Conservation (phyloP, 2,888 invertebrate genomes). For the Flabesymbios commensalis region DNA sequence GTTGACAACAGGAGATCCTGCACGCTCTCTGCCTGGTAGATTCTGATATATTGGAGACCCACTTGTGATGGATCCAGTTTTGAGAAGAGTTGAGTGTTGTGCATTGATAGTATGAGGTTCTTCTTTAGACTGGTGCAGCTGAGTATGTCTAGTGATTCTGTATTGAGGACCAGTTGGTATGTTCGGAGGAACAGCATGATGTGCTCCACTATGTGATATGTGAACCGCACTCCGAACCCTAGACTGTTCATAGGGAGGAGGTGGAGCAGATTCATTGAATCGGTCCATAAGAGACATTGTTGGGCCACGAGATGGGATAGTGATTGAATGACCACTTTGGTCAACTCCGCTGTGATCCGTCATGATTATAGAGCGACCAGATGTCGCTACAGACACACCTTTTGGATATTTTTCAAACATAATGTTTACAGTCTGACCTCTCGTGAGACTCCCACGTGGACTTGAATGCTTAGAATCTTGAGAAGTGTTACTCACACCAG, state of each 20-base stretch:
- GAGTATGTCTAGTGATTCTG: background rate
- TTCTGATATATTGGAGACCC: too few species aligned
- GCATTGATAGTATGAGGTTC: slow-evolving; percentile 1
- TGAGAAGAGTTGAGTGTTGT: background rate
- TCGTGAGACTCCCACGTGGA: slow-evolving; percentile 56
- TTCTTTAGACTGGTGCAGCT: background rate
- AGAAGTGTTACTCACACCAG: slow-evolving; percentile 61
- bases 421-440: slow-evolving; percentile 30
- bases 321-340: background rate
- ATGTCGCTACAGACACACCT: slow-evolving; percentile 63
- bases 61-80: background rate
- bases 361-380: slow-evolving; percentile 25
- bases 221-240: slow-evolving; percentile 13
- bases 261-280: slow-evolving; percentile 36
- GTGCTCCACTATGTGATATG: background rate
- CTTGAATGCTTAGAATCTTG: slow-evolving; percentile 65
- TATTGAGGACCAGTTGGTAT: too few species aligned
- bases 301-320: background rate
- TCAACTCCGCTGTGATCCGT: slow-evolving; percentile 9
- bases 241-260: slow-evolving; percentile 32
- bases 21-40: too few species aligned
- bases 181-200: background rate
- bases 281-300: slow-evolving; percentile 26
- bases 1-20: background rate
- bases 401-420: slow-evolving; percentile 54